Percentiles rank a stretch among this genome's conserved stretches.
These are phyloP conservation scores for Trochalopteron elliotii DNA, from an alignment of 2,113 vertebrate species.

Conservation along the genomic window DNA sequence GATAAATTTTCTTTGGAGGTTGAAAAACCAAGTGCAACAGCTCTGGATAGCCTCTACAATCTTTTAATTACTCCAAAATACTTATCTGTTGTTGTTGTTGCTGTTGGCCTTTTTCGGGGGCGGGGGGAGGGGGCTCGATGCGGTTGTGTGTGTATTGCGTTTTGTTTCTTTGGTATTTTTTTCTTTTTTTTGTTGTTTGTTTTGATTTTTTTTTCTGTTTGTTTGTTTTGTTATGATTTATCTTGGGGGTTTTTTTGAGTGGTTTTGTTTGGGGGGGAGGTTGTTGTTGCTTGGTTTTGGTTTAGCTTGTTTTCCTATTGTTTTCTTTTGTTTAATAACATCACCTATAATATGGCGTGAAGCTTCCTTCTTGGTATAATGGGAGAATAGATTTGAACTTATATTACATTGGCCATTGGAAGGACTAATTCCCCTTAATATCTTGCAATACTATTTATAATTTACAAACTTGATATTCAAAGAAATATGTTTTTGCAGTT, in stretches of 20 bases:
- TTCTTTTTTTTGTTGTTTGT: background rate
- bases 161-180: background rate
- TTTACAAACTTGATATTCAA: background rate
- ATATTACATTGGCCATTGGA: background rate
- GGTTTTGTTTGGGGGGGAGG: rapidly evolving
- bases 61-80: background rate
- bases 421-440: background rate
- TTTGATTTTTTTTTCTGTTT: background rate
- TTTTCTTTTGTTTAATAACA: background rate
- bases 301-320: background rate
- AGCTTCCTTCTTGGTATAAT: background rate
- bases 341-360: background rate
- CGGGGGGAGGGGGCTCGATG: no score
- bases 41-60: background rate
- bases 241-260: background rate
- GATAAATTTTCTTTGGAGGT: background rate
- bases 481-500: background rate
- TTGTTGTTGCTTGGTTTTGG: background rate
- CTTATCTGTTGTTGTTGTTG: background rate
- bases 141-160: no score
- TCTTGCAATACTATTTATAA: background rate
- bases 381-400: background rate
- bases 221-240: rapidly evolving
- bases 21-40: background rate
- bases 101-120: rapidly evolving